A percentile compares a stretch with the other conserved stretches of the same genome.
Evolutionary conservation across 2,888 invertebrate species (phyloP).

Genomic region (Criorhina ranunculi): DNA sequence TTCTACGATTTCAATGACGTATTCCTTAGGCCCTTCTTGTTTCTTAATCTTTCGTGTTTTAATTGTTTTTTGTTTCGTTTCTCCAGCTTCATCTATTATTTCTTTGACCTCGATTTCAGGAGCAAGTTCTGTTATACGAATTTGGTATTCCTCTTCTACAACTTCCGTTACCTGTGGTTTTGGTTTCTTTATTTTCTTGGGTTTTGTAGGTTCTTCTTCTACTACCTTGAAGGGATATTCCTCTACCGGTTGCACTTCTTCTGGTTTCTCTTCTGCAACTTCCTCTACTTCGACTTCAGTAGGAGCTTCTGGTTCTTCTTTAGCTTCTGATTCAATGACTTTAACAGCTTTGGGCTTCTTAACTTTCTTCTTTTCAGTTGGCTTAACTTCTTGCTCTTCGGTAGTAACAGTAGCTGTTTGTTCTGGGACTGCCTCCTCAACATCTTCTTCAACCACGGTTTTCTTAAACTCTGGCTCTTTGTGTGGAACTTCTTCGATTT

Average conservation of each 20-base stretch:
- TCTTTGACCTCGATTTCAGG: slow-evolving; percentile 83
- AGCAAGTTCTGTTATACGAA: slow-evolving; percentile 80
- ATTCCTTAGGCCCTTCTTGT: slow-evolving; percentile 84
- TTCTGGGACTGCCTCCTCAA: slow-evolving; percentile 83
- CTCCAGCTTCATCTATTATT: slow-evolving; percentile 81
- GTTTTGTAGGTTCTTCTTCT: slow-evolving; percentile 77
- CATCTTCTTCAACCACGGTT: slow-evolving; percentile 81
- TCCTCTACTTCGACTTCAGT: slow-evolving; percentile 60
- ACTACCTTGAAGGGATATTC: slow-evolving; percentile 45
- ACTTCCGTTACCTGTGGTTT: slow-evolving; percentile 60
- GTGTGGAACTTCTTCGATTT: slow-evolving; percentile 73
- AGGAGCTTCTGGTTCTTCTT: slow-evolving; percentile 86
- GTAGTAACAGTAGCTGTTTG: slow-evolving; percentile 77
- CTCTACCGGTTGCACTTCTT: slow-evolving; percentile 42
- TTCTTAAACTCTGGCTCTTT: slow-evolving; percentile 77
- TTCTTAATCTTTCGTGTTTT: slow-evolving; percentile 83
- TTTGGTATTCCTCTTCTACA: slow-evolving; percentile 77
- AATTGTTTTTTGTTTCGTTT: slow-evolving; percentile 81
- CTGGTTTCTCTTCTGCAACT: slow-evolving; percentile 36
- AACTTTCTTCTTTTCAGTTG: slow-evolving; percentile 64
- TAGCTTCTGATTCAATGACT: slow-evolving; percentile 81
- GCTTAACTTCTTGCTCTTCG: slow-evolving; percentile 45
- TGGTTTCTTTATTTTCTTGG: slow-evolving; percentile 77
- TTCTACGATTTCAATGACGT: slow-evolving; percentile 83
- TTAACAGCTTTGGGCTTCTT: slow-evolving; percentile 83